Percentiles rank a stretch among this genome's conserved stretches.
Conservation (phyloP, 2,113 vertebrate species). For the Strix aluco region DNA sequence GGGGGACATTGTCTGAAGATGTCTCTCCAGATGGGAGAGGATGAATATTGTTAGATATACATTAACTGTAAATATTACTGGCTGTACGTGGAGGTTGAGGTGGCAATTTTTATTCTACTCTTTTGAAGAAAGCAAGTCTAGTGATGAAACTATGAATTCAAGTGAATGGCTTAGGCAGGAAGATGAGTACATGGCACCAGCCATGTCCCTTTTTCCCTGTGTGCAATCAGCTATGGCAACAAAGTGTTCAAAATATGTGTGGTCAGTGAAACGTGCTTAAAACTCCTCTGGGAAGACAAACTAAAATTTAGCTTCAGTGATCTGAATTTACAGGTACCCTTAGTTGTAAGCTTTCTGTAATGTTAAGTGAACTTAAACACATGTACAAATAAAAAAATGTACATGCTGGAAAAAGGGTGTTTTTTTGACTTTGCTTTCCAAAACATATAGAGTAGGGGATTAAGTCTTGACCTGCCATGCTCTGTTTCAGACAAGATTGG, state of each 20-base stretch:
- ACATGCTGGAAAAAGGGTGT: rapidly evolving
- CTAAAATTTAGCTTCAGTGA: background rate
- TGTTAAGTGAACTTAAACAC: background rate
- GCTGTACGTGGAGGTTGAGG: background rate
- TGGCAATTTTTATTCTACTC: background rate
- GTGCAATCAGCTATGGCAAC: background rate
- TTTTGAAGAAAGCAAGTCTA: background rate
- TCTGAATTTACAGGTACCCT: background rate
- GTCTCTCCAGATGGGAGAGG: background rate
- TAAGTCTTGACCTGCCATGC: background rate
- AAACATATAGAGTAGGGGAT: background rate
- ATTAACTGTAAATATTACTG: background rate
- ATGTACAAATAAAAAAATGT: background rate
- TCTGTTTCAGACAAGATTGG: background rate
- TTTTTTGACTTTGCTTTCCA: background rate
- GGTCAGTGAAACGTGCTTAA: background rate
- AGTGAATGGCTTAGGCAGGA: background rate
- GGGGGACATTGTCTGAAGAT: background rate
- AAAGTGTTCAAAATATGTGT: background rate
- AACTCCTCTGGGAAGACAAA: background rate
- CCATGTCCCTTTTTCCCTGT: background rate
- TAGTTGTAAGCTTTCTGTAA: background rate
- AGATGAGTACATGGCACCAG: background rate
- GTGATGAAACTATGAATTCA: background rate
- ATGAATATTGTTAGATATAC: background rate